Evolutionary conservation across 2,797 vertebrate genomes (phyloP), one percentile per base, ranked within the genome.

Genomic region (Xiphophorus birchmanni): DNA sequence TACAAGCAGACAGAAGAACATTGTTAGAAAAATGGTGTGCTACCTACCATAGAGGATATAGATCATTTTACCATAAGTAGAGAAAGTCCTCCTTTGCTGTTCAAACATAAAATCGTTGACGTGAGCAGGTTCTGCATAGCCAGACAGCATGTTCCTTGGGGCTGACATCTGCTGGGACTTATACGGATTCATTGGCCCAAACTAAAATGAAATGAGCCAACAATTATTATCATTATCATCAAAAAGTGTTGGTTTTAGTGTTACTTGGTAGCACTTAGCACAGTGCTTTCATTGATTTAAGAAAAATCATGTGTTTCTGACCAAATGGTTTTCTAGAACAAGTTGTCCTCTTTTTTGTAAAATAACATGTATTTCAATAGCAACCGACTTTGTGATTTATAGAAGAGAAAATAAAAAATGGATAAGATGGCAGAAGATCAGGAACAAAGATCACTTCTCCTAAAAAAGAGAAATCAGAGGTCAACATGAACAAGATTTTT

Each of bases 51-150:
- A 74, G 15, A 35, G 21, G 40, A 23, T 71, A 76, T 9, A 72
- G 5, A 40, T 0, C 0, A 81, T 47, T 94, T 95, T 95, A 99
- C 98, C 98, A 56, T 96, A 99, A 3, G 98, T 98, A 82, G 97
- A 97, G 93, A 99, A 99, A 3, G 98, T 99, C 91, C 98, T 97
- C 84, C 98, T 96, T 88, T 99, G 98, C 77, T 99, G 97, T 84
- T 99, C 98, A 94, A 99, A 99, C 98, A 99, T 99, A 80, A 99
- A 99, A 89, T 99, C 98, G 67, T 99, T 99, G 90, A 99, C 96
- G 45, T 99, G 98, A 82, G 98, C 97, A 78, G 98, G 97, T 92
- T 99, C 98, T 72, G 97, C 97, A 83, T 97, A 99, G 79, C 98
- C 98, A 85, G 98, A 99, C 76, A 99, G 95, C 98, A 99, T 99